phyloP scores from a whole-genome alignment of 2,113 vertebrate genomes.

The Elaphurus davidianus region DNA sequence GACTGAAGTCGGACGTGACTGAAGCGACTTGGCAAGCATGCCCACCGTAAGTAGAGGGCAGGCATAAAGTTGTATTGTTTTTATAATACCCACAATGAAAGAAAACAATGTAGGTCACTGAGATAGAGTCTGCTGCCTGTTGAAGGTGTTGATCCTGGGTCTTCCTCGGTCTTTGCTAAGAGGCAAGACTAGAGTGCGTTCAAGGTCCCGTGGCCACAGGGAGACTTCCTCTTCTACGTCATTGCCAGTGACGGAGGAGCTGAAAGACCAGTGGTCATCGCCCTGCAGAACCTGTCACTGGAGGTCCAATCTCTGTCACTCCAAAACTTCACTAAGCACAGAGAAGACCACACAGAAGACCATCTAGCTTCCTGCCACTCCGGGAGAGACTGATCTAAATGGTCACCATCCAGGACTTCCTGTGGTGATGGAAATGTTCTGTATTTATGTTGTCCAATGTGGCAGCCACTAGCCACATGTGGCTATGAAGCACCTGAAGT shows the following conservation, averaged over 20 bases:
- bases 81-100: not conserved
- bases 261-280: too few species aligned
- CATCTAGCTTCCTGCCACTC: not conserved
- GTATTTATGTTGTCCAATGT: accelerated
- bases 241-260: accelerated
- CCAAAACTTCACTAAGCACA: not conserved
- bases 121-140: not conserved
- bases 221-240: not conserved
- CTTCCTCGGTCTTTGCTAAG: too few species aligned
- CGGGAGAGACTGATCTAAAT: accelerated
- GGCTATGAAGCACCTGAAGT: not conserved
- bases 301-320: not conserved
- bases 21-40: not conserved
- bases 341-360: accelerated
- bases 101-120: not conserved
- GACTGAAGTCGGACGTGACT: not conserved
- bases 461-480: accelerated
- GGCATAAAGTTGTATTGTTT: not conserved
- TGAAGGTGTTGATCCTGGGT: not conserved
- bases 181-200: accelerated
- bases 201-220: accelerated
- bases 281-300: not conserved
- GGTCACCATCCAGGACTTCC: not conserved
- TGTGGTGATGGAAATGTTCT: accelerated
- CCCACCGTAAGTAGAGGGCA: not conserved